Percentiles rank a stretch among this genome's conserved stretches.
phyloP scores from a whole-genome alignment of 1,140 invertebrate species.

The Polyergus mexicanus region DNA sequence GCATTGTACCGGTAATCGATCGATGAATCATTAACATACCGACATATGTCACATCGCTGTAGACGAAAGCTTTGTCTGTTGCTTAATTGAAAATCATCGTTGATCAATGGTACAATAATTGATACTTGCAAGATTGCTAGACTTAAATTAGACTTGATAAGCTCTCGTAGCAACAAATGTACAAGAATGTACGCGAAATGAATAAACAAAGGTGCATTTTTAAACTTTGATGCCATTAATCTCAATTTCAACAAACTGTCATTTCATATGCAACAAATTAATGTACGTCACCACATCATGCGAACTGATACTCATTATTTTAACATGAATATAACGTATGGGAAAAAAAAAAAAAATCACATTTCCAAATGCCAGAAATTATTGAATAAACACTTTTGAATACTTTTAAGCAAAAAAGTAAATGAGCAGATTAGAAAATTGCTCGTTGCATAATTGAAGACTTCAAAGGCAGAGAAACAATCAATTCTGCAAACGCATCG shows the following conservation, averaged over 20 bases:
- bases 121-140: conserved; percentile 23
- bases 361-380: neutral
- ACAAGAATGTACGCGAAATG: neutral
- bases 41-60: conserved; percentile 57
- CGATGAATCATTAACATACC: conserved; percentile 73
- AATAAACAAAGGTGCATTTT: neutral
- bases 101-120: conserved; percentile 54
- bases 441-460: neutral
- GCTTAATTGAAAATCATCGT: conserved; percentile 73
- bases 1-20: conserved; percentile 56
- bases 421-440: conserved; percentile 7
- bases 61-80: conserved; percentile 72
- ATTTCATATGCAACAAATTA: conserved; percentile 8
- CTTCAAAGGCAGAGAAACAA: conserved; percentile 41
- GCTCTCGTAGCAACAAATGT: neutral
- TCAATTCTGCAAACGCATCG: conserved; percentile 57
- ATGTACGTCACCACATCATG: neutral
- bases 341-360: too few species aligned
- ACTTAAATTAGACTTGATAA: neutral
- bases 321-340: neutral
- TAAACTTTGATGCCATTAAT: neutral
- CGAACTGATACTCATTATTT: neutral
- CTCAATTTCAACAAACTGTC: neutral
- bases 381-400: too few species aligned
- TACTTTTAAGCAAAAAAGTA: neutral